Evolutionary conservation across 64 coral and sea anemone species (phyloP), one percentile per base, ranked within the genome.

Genomic region (Montipora efflorescens): DNA sequence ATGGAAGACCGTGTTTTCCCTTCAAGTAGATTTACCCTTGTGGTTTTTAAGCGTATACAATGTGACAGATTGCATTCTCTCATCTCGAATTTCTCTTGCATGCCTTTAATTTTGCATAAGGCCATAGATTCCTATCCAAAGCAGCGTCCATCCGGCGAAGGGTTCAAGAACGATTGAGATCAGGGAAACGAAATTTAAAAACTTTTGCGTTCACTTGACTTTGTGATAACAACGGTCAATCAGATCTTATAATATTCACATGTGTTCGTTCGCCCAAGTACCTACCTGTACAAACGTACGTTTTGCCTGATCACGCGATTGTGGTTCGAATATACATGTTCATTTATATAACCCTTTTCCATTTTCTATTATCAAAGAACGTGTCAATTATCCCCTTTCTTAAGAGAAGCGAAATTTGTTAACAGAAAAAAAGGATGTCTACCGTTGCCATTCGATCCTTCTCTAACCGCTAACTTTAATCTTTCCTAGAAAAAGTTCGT

Each of bases 361-460:
- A 11, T 50, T 86, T 86, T 50, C 19, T 8, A 11, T 50, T 71
- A 68, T 50, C 44, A 21, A 50, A 23, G 45, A 72, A 51, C 82
- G 25, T 67, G 16, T 67, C 81, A 86, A 25, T 86, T 86, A 70
- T 86, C 47, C 71, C 15, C 11, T 86, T 82, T 76, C 2, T 76
- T 59, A 28, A 4, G 0, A 84, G 12, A 22, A 47, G 36, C 43
- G 67, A 23, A 68, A 45, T 64, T 11, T 1, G 53, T 57, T 57
- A 57, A 57, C 53, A 36, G 53, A 57, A 57, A 57, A 57, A 57
- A 57, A 57, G 53, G 11, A 57, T 57, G 7, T 57, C 53, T 36
- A 36, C 36, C 36, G 36, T 36, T 36, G 36, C 36, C 36, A 36
- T 36, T 36, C 66, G 71, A 86, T 86, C 67, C 68, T 72, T 71